A percentile compares a stretch with the other conserved stretches of the same genome.
Conservation (phyloP, 2,888 invertebrate genomes). For the Aporophyla lueneburgensis region DNA sequence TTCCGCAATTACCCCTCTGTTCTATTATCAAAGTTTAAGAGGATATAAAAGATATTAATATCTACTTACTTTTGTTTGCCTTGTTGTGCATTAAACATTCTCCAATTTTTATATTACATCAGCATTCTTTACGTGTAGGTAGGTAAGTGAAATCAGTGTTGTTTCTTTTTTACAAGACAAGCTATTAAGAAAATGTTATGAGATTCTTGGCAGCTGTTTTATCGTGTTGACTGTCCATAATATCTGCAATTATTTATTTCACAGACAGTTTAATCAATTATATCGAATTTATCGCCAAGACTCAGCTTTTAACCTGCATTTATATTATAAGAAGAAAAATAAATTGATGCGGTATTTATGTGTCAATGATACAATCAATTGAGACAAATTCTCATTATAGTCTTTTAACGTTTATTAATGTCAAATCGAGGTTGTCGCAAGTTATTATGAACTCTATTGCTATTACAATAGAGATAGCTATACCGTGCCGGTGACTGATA, state of each 20-base stretch:
- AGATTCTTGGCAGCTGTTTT: conserved; percentile 10
- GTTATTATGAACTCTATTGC: conserved; percentile 42
- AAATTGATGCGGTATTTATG: conserved; percentile 47
- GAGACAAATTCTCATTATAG: conserved; percentile 40
- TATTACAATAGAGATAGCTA: conserved; percentile 34
- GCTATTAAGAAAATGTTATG: conserved; percentile 6
- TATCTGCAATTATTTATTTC: conserved; percentile 30
- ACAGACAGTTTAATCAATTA: conserved; percentile 37
- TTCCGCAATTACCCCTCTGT: too few relatives aligned
- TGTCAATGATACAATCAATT: conserved; percentile 44
- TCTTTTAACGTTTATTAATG: conserved; percentile 50
- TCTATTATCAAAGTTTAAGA: not conserved
- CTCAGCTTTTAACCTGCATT: conserved; percentile 24
- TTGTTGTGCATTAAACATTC: conserved; percentile 3
- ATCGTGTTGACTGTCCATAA: conserved; percentile 5
- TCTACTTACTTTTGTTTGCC: conserved; percentile 2
- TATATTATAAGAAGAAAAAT: conserved; percentile 35
- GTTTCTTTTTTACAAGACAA: not conserved
- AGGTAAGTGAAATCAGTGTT: conserved; percentile 5
- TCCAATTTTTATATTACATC: conserved; percentile 3
- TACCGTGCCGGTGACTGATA: conserved; percentile 37
- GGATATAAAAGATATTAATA: conserved; percentile 5
- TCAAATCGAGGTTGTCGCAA: conserved; percentile 47
- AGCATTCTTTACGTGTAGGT: conserved; percentile 1
- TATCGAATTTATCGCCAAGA: conserved; percentile 26